phyloP scores from a whole-genome alignment of 2,888 invertebrate species.

The Drosophila mercatorum region DNA sequence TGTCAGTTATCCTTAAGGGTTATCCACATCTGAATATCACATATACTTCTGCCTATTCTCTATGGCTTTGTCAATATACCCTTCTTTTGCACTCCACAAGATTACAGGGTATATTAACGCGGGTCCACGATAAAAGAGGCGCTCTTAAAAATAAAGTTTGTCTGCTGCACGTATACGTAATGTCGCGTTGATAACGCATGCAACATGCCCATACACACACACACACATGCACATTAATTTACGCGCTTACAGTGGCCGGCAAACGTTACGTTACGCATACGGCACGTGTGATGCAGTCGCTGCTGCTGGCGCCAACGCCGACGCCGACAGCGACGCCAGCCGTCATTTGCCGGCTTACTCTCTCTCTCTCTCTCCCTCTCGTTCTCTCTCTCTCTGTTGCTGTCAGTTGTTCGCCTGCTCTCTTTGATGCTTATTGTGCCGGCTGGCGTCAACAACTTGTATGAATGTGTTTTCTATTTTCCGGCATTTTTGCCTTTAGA shows the following conservation, averaged over 20 bases:
- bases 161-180: slow-evolving; percentile 16
- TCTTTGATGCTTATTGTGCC: slow-evolving; percentile 18
- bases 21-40: neutral
- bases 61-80: neutral
- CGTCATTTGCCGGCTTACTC: slow-evolving; percentile 33
- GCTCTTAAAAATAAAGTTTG: slow-evolving; percentile 51
- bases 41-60: too few species aligned
- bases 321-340: slow-evolving; percentile 10
- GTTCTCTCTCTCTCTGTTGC: neutral
- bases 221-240: slow-evolving; percentile 6
- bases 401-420: neutral
- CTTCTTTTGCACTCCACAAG: neutral
- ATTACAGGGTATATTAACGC: slow-evolving; percentile 21
- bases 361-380: neutral
- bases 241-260: slow-evolving; percentile 30
- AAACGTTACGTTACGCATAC: slow-evolving; percentile 60
- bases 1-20: too few species aligned
- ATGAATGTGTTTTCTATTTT: slow-evolving; percentile 74
- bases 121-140: slow-evolving; percentile 35
- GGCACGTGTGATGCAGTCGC: slow-evolving; percentile 41
- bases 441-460: slow-evolving; percentile 72
- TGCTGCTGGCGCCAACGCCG: slow-evolving; percentile 18
- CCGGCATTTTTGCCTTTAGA: slow-evolving; percentile 39
- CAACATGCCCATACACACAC: slow-evolving; percentile 4
- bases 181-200: slow-evolving; percentile 41